These are phyloP conservation scores for Euzetes globulus DNA, from an alignment of 2,888 invertebrate genomes.

Conservation along the genomic window DNA sequence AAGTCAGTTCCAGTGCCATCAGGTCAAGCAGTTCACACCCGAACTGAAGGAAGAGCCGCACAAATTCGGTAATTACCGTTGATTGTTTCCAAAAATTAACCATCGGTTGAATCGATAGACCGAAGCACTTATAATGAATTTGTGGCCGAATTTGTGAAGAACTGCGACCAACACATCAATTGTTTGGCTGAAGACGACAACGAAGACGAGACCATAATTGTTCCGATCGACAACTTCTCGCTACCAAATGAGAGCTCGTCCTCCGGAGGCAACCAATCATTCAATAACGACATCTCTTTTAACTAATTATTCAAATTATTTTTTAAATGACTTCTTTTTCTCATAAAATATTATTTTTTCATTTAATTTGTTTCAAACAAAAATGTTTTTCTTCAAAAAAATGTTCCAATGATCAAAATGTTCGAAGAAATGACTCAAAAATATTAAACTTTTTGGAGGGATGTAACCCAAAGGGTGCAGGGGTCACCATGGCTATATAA, in stretches of 20 bases:
- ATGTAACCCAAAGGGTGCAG: too few species aligned
- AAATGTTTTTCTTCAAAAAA: too few species aligned
- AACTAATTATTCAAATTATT: not conserved
- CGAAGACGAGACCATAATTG: not conserved
- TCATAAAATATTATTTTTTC: not conserved
- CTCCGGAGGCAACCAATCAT: not conserved
- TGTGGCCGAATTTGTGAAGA: not conserved
- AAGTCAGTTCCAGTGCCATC: slow-evolving; percentile 12
- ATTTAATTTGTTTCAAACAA: too few species aligned
- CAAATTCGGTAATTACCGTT: slow-evolving; percentile 12
- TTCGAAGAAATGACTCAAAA: too few species aligned
- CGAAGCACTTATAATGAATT: slow-evolving; percentile 21
- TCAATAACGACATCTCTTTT: not conserved
- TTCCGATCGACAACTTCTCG: slow-evolving; percentile 19
- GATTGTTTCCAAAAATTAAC: not conserved
- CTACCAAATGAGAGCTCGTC: not conserved
- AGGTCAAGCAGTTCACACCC: not conserved
- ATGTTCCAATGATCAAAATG: too few species aligned
- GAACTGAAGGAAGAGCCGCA: not conserved
- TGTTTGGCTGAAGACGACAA: not conserved
- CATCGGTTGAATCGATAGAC: not conserved
- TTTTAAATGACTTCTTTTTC: not conserved
- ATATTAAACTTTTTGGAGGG: too few species aligned
- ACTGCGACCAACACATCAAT: slow-evolving; percentile 14
- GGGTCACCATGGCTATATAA: too few species aligned